These are phyloP conservation scores for Sarcophaga rosellei DNA, from an alignment of 2,888 invertebrate genomes.

Conservation along the genomic window DNA sequence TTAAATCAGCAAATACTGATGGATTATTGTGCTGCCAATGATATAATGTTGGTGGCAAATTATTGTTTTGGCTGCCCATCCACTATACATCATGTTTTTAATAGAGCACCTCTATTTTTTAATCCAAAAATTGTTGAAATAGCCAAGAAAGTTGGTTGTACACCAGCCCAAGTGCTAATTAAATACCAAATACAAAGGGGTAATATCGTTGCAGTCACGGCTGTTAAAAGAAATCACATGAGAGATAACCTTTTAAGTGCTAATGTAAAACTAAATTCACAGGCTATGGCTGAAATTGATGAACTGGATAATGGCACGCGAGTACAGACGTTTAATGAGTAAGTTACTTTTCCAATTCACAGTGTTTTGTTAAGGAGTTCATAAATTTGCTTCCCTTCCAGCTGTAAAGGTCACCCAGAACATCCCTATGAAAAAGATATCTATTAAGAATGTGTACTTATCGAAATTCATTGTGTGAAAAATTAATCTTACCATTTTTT, in stretches of 20 bases:
- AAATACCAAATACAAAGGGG: slow-evolving; percentile 87
- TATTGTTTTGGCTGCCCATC: slow-evolving; percentile 86
- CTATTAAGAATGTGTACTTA: background rate
- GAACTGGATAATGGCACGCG: slow-evolving; percentile 81
- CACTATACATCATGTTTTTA: slow-evolving; percentile 43
- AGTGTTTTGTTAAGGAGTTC: background rate
- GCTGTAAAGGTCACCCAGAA: slow-evolving; percentile 61
- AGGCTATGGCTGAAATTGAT: slow-evolving; percentile 84
- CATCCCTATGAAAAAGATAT: slow-evolving; percentile 61
- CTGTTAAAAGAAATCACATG: slow-evolving; percentile 87
- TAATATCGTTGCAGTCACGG: slow-evolving; percentile 90
- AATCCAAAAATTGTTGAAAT: slow-evolving; percentile 58
- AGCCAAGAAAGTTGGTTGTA: slow-evolving; percentile 84
- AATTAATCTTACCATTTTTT: too few relatives aligned
- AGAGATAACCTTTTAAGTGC: slow-evolving; percentile 87
- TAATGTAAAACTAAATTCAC: slow-evolving; percentile 86
- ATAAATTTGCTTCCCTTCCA: slow-evolving; percentile 19
- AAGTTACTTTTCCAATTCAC: slow-evolving; percentile 60
- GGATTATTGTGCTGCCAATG: slow-evolving; percentile 85
- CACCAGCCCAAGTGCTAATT: slow-evolving; percentile 85
- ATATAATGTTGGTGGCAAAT: slow-evolving; percentile 89
- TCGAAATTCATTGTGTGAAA: background rate
- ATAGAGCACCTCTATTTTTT: slow-evolving; percentile 34
- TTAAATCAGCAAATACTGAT: slow-evolving; percentile 87
- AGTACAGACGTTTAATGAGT: slow-evolving; percentile 61